A percentile compares a stretch with the other conserved stretches of the same genome.
phyloP scores from a whole-genome alignment of 2,888 invertebrate genomes.

The Bimastos eiseni region DNA sequence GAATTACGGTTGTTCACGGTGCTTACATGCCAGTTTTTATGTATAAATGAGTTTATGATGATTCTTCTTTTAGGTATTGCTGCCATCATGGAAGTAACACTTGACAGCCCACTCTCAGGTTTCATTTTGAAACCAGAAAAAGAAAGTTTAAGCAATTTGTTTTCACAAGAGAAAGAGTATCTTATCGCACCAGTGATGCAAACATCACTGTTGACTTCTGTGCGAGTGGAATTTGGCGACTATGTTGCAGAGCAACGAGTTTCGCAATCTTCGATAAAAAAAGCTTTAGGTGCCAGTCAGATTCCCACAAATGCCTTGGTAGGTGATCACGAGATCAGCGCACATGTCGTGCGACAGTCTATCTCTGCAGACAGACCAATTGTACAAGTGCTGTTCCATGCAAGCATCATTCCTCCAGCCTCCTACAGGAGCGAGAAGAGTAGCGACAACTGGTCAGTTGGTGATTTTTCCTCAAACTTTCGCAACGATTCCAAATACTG shows the following conservation, averaged over 20 bases:
- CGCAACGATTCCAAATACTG: constrained; percentile 29
- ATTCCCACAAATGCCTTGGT: constrained; percentile 31
- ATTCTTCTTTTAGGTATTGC: constrained; percentile 9
- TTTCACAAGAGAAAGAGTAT: constrained; percentile 1
- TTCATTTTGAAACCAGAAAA: constrained; percentile 8
- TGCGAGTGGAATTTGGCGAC: constrained; percentile 4
- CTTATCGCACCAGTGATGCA: constrained; percentile 19
- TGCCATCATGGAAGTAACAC: constrained; percentile 13
- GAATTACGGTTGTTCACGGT: not conserved
- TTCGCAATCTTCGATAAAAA: constrained; percentile 1
- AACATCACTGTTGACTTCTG: not conserved
- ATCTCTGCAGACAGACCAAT: constrained; percentile 87
- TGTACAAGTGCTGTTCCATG: constrained; percentile 88
- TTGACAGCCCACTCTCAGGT: not conserved
- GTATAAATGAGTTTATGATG: not conserved
- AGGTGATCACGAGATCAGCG: constrained; percentile 78
- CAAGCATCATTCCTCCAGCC: constrained; percentile 58
- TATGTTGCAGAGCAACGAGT: not conserved
- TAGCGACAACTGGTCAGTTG: not conserved
- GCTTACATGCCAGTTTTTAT: not conserved
- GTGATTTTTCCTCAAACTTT: not conserved
- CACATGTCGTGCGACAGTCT: constrained; percentile 83
- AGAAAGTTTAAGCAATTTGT: not conserved
- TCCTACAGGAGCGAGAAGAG: not conserved
- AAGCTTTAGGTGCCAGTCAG: not conserved